phyloP scores from a whole-genome alignment of 2,113 vertebrate genomes.

The Gasterosteus nipponicus region DNA sequence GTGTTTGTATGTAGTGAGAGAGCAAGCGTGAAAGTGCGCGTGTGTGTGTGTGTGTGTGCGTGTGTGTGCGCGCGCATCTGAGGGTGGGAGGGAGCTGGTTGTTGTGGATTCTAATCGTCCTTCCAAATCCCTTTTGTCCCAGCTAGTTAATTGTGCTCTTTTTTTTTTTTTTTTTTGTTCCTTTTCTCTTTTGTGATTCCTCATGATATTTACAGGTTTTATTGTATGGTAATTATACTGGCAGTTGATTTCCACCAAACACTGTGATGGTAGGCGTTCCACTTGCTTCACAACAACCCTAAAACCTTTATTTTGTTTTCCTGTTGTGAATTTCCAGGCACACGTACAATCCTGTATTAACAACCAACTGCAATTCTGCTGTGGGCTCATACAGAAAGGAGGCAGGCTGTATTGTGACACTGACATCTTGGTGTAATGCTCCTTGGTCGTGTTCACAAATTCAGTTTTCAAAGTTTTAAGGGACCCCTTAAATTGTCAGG shows the following conservation, averaged over 20 bases:
- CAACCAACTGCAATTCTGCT: conserved; percentile 82
- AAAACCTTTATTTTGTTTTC: conserved; percentile 59
- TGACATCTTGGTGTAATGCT: conserved; percentile 78
- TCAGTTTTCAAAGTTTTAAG: conserved; percentile 64
- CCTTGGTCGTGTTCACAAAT: conserved; percentile 74
- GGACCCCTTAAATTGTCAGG: conserved; percentile 71
- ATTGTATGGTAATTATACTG: conserved; percentile 84
- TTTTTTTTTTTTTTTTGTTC: conserved; percentile 74
- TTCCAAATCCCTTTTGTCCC: conserved; percentile 81
- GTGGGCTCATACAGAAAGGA: conserved; percentile 82
- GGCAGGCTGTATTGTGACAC: conserved; percentile 83
- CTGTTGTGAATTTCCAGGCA: conserved; percentile 62
- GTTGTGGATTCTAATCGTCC: conserved; percentile 81
- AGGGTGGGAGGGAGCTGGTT: conserved; percentile 56
- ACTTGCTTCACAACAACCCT: conserved; percentile 71
- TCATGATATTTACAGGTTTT: conserved; percentile 84
- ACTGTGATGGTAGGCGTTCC: conserved; percentile 83
- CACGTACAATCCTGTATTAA: conserved; percentile 69
- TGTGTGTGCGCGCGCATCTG: conserved; percentile 61
- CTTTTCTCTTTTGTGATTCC: conserved; percentile 80
- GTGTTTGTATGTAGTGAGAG: conserved; percentile 60
- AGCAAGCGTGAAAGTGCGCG: conserved; percentile 55
- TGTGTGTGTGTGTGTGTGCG: conserved; percentile 41
- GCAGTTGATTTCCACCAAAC: conserved; percentile 86
- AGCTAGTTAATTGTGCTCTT: conserved; percentile 81